phyloP scores from a whole-genome alignment of 2,797 vertebrate genomes.

The Echiichthys vipera region DNA sequence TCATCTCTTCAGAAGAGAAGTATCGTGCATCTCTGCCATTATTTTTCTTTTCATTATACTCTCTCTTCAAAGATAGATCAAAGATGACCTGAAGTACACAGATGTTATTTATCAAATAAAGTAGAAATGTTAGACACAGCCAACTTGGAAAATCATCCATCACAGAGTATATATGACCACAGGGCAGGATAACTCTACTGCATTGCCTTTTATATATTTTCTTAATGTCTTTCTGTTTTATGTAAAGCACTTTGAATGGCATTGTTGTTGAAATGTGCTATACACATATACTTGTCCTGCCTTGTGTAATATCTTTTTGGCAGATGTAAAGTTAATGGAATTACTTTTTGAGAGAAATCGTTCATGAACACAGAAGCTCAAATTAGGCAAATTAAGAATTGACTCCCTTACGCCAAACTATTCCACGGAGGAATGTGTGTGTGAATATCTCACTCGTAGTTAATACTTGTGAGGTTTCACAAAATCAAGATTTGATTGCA shows the following conservation, averaged over 20 bases:
- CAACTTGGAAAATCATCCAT: slow-evolving; percentile 19
- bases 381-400: slow-evolving; percentile 11
- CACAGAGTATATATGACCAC: slow-evolving; percentile 9
- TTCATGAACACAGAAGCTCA: slow-evolving; percentile 20
- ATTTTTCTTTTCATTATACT: slow-evolving; percentile 22
- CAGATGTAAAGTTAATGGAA: slow-evolving; percentile 2
- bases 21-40: slow-evolving; percentile 13
- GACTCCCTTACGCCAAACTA: background rate
- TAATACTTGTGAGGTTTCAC: slow-evolving; percentile 36
- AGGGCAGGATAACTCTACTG: background rate
- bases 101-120: slow-evolving; percentile 30
- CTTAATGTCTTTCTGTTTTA: background rate
- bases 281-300: background rate
- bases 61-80: slow-evolving; percentile 36
- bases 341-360: slow-evolving; percentile 1
- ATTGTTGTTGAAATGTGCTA: slow-evolving; percentile 2
- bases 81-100: slow-evolving; percentile 27
- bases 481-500: slow-evolving; percentile 31
- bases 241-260: background rate
- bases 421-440: slow-evolving; percentile 13
- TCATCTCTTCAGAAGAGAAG: slow-evolving; percentile 9
- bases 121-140: too few relatives aligned
- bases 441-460: slow-evolving; percentile 1
- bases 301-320: background rate
- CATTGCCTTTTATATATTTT: background rate